These are phyloP conservation scores for Aphidius gifuensis DNA, from an alignment of 1,140 invertebrate genomes.

Conservation along the genomic window DNA sequence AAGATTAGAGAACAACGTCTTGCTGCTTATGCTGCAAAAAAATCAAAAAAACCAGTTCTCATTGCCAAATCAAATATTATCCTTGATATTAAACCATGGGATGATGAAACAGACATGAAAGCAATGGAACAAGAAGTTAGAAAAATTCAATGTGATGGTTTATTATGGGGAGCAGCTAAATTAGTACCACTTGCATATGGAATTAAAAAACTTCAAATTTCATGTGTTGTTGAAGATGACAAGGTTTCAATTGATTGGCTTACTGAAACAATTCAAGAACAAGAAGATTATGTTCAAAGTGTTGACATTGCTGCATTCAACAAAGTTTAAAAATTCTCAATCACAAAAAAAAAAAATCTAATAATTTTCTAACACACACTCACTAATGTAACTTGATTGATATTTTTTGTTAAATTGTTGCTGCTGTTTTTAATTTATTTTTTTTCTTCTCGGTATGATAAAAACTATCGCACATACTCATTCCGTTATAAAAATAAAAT, in stretches of 20 bases:
- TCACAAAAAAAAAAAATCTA: background rate
- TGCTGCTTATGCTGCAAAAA: constrained; percentile 89
- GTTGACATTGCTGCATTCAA: constrained; percentile 96
- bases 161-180: constrained; percentile 94
- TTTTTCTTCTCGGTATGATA: too few relatives aligned
- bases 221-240: constrained; percentile 92
- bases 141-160: constrained; percentile 80
- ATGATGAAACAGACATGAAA: constrained; percentile 94
- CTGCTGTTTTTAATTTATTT: too few relatives aligned
- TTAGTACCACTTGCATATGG: constrained; percentile 92
- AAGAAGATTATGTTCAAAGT: constrained; percentile 91
- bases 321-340: constrained; percentile 75
- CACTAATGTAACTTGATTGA: too few relatives aligned
- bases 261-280: constrained; percentile 82
- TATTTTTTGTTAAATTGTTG: too few relatives aligned
- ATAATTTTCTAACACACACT: too few relatives aligned
- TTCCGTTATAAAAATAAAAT: too few relatives aligned
- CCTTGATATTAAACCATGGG: constrained; percentile 96
- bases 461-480: too few relatives aligned
- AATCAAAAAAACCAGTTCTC: constrained; percentile 86
- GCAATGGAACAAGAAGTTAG: constrained; percentile 81
- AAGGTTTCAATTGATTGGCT: constrained; percentile 89
- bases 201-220: constrained; percentile 93
- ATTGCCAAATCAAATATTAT: constrained; percentile 95
- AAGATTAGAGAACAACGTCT: constrained; percentile 81